Evolutionary conservation across 2,113 vertebrate genomes (phyloP).

Genomic region (Urocolius indicus): DNA sequence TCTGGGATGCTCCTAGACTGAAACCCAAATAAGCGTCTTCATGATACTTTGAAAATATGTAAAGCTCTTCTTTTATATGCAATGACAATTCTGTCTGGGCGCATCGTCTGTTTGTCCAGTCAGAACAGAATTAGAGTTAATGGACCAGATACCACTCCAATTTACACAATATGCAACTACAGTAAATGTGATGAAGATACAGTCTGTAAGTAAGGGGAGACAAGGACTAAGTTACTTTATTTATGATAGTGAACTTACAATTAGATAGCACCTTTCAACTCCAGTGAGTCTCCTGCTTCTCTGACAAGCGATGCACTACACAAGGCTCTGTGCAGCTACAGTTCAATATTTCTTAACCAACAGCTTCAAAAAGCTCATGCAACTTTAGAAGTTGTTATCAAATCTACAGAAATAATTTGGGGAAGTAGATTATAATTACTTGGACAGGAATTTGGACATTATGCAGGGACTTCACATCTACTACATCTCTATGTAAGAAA

Average conservation of each 20-base stretch:
- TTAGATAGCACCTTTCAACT: neutral
- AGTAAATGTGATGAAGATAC: neutral
- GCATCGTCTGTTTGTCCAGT: slow-evolving; percentile 45
- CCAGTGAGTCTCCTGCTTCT: neutral
- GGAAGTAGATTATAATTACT: neutral
- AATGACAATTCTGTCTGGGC: slow-evolving; percentile 36
- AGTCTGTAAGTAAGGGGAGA: neutral
- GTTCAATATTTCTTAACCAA: neutral
- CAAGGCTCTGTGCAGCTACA: neutral
- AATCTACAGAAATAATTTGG: neutral
- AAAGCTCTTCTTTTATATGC: slow-evolving; percentile 48
- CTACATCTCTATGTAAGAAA: neutral
- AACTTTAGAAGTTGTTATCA: neutral
- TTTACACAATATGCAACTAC: neutral
- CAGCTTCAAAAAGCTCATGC: neutral
- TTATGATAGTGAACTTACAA: neutral
- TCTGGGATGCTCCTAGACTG: slow-evolving; percentile 48
- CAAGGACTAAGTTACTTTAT: neutral
- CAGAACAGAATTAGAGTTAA: slow-evolving; percentile 54
- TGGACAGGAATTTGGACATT: neutral
- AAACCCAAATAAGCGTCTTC: slow-evolving; percentile 57
- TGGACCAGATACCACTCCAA: neutral
- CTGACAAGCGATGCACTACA: neutral
- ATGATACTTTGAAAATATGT: slow-evolving; percentile 56
- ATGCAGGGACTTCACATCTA: neutral